Evolutionary conservation across 2,888 invertebrate species (phyloP), one percentile per base, ranked within the genome.

Genomic region (Tenthredo distinguenda): DNA sequence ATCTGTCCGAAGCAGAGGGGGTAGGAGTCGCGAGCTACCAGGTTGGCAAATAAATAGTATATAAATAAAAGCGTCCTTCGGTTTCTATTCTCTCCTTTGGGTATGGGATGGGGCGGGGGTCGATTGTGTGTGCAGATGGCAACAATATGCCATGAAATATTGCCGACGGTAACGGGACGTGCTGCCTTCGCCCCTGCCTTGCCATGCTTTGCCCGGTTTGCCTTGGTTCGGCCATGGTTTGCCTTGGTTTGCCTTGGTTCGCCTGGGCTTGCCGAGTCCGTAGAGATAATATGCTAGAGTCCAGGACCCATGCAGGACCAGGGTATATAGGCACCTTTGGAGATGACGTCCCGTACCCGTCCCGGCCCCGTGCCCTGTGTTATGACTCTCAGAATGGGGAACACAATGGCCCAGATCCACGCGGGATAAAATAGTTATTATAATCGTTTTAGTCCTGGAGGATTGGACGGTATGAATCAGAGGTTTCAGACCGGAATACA

Each of bases 401-500:
- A 90, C 91, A 93, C 93, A 93, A 93, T 93, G 92, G 92, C 89
- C 91, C 92, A 93, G 93, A 93, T 93, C 92, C 90, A 90, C 90
- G 91, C 91, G 91, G 92, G 93, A 93, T 93, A 93, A 93, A 93
- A 93, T 93, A 93, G 93, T 93, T 93, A 93, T 93, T 93, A 93
- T 93, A 93, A 93, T 93, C 92, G 92, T 92, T 92, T 91, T 91
- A 91, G 90, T 89, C 89, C 89, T 89, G 91, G 86, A 65, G 81
- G 86, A 87, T 87, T 86, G 88, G 86, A 76, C 71, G 58, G 84
- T 85, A 85, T 77, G 85, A 87, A 87, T 87, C 86, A 87, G 87
- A 88, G 87, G 87, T 87, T 86, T 87, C 88, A 88, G 87, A 88
- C 40, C 40, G 55, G 34, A 55, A 77, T 50, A 55, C 55, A 34